Evolutionary conservation across 2,113 vertebrate genomes (phyloP), one percentile per base, ranked within the genome.

Genomic region (Zeus faber): DNA sequence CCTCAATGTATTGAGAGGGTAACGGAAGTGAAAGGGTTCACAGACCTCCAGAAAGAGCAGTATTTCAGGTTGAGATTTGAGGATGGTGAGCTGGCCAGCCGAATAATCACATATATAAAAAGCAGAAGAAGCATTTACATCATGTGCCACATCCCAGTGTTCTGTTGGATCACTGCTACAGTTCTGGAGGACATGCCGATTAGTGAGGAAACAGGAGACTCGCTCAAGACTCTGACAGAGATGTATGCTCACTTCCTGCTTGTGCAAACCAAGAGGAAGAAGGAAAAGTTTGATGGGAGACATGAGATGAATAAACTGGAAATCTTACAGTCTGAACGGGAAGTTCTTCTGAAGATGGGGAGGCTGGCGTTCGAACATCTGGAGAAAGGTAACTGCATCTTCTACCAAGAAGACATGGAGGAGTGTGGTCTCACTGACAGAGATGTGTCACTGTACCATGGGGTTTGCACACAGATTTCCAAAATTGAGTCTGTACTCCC

Each of bases 331-430:
- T 33, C 33, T 17, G 39, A 65, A 29, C 25, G 13, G 5, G 11
- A 31, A 21, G 20, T 29, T 5, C 48, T 58, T 22, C 54, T 67
- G 21, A 63, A 49, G 35, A 26, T 67, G 22, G 39, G 59, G 8
- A 52, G 52, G 9, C 54, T 68, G 1, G 64, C n/a, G n/a, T n/a
- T n/a, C n/a, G n/a, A n/a, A n/a, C n/a, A n/a, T n/a, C n/a, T n/a
- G n/a, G n/a, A n/a, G 45, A 31, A 46, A 27, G 47, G 48, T 14
- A 70, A 51, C 44, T 35, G 60, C 23, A 41, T 62, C 18, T 82
- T 80, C 53, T 68, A 75, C 51, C 54, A 72, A 53, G 51, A 70
- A 31, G 68, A 80, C 23, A 41, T 80, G 60, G 27, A 70, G 40
- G 21, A 29, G n/a, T 68, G 57, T 22, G 67, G 67, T 58, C 58